Base-by-base conservation (phyloP, 2,113 vertebrate species). In the Xyrauchen texanus region DNA sequence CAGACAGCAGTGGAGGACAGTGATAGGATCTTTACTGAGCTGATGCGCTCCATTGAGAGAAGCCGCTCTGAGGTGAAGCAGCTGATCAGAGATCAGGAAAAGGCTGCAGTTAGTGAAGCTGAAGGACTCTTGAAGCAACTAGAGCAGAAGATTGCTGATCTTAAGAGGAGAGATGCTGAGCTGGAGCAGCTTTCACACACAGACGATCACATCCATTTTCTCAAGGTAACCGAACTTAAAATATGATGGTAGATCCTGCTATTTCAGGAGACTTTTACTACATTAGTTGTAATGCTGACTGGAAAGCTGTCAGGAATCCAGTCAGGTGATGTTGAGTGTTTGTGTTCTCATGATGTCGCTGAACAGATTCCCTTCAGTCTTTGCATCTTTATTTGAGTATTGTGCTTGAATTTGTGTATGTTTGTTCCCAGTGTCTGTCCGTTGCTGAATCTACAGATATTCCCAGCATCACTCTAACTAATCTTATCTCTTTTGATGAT, bases 21-120 rank as follows among this genome's bases (percentile, higher is more conserved):
- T 65, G 76, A 84, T 52, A 65, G 65, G 53, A 81, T 84, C 68
- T 84, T 81, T 64, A 84, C 69, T 64, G 62, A 78, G 16, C 46
- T 78, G 46, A 77, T 84, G 42, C 62, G n/a, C 34, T 83, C 64
- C 71, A 79, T 83, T 63, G 67, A 80, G 72, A 60, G 16, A 65
- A 75, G 42, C 15, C 16, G 46, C 58, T 34, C 21, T 34, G 21
- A 34, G 21, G 21, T 34, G 21, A 34, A 1, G 3, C 21, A 34
- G 21, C 21, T 34, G 3, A 34, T 34, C 3, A 34, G 21, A 34
- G 21, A 34, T 34, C 21, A 34, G 21, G 21, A 34, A 34, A 34
- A 34, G 1, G 21, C 21, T 34, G 21, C 21, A 34, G 21, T 34
- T 1, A 34, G 21, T 34, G 21, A 34, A 34, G 21, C 21, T 34